Percentiles rank a stretch among this genome's conserved stretches.
Conservation (phyloP, 2,797 vertebrate species). For the Microctenopoma stevenorrisi region DNA sequence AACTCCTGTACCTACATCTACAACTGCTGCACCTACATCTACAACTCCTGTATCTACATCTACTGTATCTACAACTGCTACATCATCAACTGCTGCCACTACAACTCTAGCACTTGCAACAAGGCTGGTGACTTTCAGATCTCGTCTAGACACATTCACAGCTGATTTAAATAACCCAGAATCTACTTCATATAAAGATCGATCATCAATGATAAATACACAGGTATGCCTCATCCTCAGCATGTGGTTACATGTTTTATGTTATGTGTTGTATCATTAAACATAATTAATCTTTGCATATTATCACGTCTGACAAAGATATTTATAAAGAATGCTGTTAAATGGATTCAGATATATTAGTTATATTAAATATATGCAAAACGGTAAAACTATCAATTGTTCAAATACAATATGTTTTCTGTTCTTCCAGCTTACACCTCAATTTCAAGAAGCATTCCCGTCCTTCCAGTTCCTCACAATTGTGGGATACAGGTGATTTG, state of each 20-base stretch:
- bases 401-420: neutral
- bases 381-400: too few relatives aligned
- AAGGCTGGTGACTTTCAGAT: constrained; percentile 33
- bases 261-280: too few relatives aligned
- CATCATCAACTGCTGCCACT: neutral
- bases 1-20: neutral
- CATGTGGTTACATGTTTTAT: neutral
- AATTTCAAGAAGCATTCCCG: constrained; percentile 12
- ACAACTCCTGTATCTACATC: neutral
- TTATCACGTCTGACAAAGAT: too few relatives aligned
- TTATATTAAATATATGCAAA: too few relatives aligned
- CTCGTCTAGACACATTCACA: constrained; percentile 40
- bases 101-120: neutral
- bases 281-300: too few relatives aligned
- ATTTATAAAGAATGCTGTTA: too few relatives aligned
- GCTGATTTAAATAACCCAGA: constrained; percentile 17
- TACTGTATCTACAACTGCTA: neutral
- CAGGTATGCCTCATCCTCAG: constrained; percentile 13
- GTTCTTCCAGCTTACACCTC: constrained; percentile 54
- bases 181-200: constrained; percentile 34
- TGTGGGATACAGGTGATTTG: constrained; percentile 47
- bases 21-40: neutral
- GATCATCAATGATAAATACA: constrained; percentile 19
- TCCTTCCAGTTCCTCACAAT: constrained; percentile 33
- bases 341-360: too few relatives aligned